Evolutionary conservation across 2,113 vertebrate species (phyloP), one percentile per base, ranked within the genome.

Genomic region (Elachura formosa): DNA sequence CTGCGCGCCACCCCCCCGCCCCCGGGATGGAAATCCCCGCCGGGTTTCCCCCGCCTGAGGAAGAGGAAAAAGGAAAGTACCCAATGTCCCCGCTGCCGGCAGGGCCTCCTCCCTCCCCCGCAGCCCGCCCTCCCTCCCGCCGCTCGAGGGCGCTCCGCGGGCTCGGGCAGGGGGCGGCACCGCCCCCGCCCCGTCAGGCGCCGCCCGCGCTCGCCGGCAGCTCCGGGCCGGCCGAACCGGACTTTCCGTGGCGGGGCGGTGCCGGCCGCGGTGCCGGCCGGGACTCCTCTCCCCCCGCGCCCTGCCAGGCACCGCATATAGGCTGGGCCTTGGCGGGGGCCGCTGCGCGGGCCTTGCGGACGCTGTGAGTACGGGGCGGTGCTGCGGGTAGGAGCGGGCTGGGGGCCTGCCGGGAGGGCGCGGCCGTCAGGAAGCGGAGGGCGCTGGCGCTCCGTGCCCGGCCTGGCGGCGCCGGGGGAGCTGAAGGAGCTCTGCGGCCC

Each of bases 41-140:
- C 41, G 96, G 90, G 69, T 41, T 96, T 96, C 73, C 95, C 96
- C 96, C 83, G 14, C 52, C 45, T 11, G 24, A 45, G 25, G 71
- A 45, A 23, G 8, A 29, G 8, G 2, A 15, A 8, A 12, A 1
- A 59, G 95, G 92, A 97, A 97, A 97, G 95, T 48, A 84, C 96
- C 96, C 51, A 94, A 82, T 19, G 29, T 61, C 46, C 93, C 89
- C 0, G 49, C 21, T 21, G 78, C 24, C n/a, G 6, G 17, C 43
- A 10, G 11, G 11, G 36, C 46, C n/a, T 1, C 46, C n/a, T 1
- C 3, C 29, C 48, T 7, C 41, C 67, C 34, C 17, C 68, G 8
- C 46, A 13, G 28, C 43, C 43, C 16, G 17, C 43, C 45, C 45
- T 18, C 3, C 20, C 45, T n/a, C 9, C 23, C 9, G 54, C 54